These are phyloP conservation scores for Premnoplex brunnescens DNA, from an alignment of 2,797 vertebrate species.

Conservation along the genomic window DNA sequence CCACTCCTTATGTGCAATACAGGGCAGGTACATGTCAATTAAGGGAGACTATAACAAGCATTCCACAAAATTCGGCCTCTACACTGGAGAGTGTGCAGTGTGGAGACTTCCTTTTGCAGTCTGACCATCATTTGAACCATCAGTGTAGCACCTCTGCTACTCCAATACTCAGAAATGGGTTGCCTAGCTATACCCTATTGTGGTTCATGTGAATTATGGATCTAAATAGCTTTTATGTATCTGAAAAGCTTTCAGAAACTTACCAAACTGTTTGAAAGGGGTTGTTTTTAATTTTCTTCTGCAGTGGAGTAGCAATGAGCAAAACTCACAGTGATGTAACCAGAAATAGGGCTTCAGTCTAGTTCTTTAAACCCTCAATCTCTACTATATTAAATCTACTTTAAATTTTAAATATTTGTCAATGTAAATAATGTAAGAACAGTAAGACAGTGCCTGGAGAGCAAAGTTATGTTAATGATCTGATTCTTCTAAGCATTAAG, in stretches of 20 bases:
- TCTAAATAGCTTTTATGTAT: background rate
- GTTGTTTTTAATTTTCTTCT: background rate
- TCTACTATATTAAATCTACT: background rate
- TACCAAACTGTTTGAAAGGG: rapidly evolving
- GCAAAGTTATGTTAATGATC: background rate
- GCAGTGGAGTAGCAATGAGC: background rate
- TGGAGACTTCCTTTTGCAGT: background rate
- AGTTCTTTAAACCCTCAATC: background rate
- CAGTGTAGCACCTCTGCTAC: background rate
- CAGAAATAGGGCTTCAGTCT: background rate
- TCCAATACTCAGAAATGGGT: background rate
- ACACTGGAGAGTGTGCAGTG: background rate
- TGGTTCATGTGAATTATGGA: background rate
- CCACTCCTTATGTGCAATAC: rapidly evolving
- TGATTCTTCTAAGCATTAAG: background rate
- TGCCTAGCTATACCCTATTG: background rate
- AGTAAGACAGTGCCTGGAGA: background rate
- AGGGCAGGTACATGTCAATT: background rate
- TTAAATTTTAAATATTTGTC: background rate
- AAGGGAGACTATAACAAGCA: background rate
- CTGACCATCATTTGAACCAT: background rate
- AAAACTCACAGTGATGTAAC: background rate
- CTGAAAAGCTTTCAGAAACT: background rate
- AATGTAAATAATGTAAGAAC: background rate
- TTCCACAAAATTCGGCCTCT: background rate